Evolutionary conservation across 1,140 invertebrate genomes (phyloP).

Genomic region (Choristoneura fumiferana): DNA sequence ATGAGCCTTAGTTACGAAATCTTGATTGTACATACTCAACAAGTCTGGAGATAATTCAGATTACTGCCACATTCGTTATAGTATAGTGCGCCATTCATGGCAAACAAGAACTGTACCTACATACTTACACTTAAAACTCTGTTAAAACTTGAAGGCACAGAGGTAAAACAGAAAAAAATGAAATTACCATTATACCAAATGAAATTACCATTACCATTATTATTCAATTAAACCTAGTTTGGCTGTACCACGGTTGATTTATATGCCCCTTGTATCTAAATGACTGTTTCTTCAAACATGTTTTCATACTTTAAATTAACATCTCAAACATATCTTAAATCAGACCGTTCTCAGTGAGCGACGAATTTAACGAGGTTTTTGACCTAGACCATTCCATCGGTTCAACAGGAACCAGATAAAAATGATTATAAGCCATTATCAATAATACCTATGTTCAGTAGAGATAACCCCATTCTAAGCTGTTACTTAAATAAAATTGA

Average conservation of each 20-base stretch:
- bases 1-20: slow-evolving; percentile 5
- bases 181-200: too few species aligned
- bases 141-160: too few species aligned
- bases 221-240: too few species aligned
- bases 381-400: slow-evolving; percentile 52
- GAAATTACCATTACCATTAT: too few species aligned
- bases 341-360: slow-evolving; percentile 17
- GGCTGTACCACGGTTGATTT: background rate
- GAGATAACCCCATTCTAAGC: slow-evolving; percentile 27
- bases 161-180: too few species aligned
- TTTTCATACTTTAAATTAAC: slow-evolving; percentile 3
- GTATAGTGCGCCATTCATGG: background rate
- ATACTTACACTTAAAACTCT: too few species aligned
- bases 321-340: too few species aligned
- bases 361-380: slow-evolving; percentile 65
- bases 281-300: background rate
- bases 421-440: slow-evolving; percentile 41
- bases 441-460: slow-evolving; percentile 21
- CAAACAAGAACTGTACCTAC: background rate
- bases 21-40: background rate
- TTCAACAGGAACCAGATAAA: slow-evolving; percentile 47
- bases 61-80: background rate
- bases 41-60: background rate
- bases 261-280: slow-evolving; percentile 1
- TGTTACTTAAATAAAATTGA: too few species aligned